Percentiles rank a stretch among this genome's conserved stretches.
Conservation (phyloP, 2,888 invertebrate genomes). For the Lamellibrachia satsuma region DNA sequence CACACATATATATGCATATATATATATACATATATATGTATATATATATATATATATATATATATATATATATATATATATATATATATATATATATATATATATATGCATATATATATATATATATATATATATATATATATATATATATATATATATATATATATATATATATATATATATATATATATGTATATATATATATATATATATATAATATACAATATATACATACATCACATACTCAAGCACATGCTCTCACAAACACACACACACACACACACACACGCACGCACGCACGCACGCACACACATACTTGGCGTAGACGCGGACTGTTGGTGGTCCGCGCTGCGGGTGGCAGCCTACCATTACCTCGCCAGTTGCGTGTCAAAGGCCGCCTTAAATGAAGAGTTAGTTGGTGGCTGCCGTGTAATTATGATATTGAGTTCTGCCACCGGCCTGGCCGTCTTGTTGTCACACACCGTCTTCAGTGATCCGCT, state of each 20-base stretch:
- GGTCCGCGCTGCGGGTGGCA: not conserved
- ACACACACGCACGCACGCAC: not conserved
- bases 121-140: too few species aligned
- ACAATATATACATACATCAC: too few species aligned
- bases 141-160: too few species aligned
- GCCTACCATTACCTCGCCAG: slow-evolving; percentile 8
- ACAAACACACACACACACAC: not conserved
- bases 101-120: too few species aligned
- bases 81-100: too few species aligned
- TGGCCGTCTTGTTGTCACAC: not conserved
- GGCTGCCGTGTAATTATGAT: not conserved
- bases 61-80: too few species aligned
- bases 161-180: not conserved
- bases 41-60: too few species aligned
- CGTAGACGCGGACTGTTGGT: not conserved
- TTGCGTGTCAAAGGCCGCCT: not conserved
- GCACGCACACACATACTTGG: not conserved
- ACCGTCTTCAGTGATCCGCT: not conserved
- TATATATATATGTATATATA: not conserved
- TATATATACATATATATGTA: too few species aligned
- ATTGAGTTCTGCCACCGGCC: not conserved
- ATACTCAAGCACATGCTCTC: not conserved
- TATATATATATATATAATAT: too few species aligned
- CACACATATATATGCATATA: too few species aligned
- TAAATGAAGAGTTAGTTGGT: not conserved